Evolutionary conservation across 2,797 vertebrate genomes (phyloP).

Genomic region (Esox masquinongy): DNA sequence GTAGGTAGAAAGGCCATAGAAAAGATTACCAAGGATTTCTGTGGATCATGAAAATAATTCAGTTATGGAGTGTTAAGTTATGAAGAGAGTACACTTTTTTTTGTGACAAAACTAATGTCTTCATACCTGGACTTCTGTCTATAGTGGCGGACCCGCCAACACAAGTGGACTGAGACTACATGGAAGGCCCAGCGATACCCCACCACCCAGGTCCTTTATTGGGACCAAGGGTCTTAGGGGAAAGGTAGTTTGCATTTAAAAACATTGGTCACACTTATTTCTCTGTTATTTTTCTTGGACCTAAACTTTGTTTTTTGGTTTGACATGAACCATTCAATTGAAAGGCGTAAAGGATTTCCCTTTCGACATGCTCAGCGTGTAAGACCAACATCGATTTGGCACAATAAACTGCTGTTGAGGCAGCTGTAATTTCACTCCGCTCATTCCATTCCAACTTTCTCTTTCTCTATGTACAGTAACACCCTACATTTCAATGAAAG

Average conservation of each 20-base stretch:
- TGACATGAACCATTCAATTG: not conserved
- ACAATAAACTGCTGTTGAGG: conserved; percentile 46
- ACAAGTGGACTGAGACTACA: not conserved
- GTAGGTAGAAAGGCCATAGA: conserved; percentile 77
- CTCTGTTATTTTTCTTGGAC: not conserved
- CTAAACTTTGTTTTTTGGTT: not conserved
- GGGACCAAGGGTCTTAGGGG: not conserved
- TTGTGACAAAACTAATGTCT: not conserved
- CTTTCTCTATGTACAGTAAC: not conserved
- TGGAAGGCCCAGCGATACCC: not conserved
- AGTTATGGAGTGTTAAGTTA: conserved; percentile 17
- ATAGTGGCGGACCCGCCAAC: not conserved
- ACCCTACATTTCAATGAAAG: not conserved
- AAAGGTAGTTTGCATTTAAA: not conserved
- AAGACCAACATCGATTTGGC: conserved; percentile 29
- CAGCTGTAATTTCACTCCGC: conserved; percentile 3
- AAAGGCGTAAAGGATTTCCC: conserved; percentile 3
- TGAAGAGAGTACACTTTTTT: conserved; percentile 54
- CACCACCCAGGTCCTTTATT: not conserved
- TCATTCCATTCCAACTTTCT: conserved; percentile 3
- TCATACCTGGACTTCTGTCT: not conserved
- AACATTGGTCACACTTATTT: not conserved
- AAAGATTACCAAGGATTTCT: conserved; percentile 60
- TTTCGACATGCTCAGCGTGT: conserved; percentile 8
- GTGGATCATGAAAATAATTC: conserved; percentile 49